phyloP scores from a whole-genome alignment of 2,797 vertebrate species.

The Crenichthys baileyi region DNA sequence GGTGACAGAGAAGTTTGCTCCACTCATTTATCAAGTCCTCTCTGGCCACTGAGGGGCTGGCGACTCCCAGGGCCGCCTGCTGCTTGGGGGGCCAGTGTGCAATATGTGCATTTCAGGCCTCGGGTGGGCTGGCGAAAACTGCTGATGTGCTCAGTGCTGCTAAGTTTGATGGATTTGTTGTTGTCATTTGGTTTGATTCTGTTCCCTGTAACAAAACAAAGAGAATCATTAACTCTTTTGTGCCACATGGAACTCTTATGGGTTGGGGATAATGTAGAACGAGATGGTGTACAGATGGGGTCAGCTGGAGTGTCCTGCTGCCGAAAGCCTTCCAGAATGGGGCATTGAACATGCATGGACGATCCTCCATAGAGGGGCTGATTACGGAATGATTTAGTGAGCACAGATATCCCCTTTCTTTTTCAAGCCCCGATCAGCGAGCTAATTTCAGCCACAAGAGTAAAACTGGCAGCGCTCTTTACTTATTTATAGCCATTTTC shows the following conservation, averaged over 20 bases:
- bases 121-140: slow-evolving; percentile 88
- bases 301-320: slow-evolving; percentile 85
- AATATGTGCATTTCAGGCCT: slow-evolving; percentile 86
- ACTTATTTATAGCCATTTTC: slow-evolving; percentile 74
- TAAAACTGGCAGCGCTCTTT: slow-evolving; percentile 71
- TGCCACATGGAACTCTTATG: slow-evolving; percentile 90
- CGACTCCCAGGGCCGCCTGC: slow-evolving; percentile 76
- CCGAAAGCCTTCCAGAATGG: slow-evolving; percentile 80
- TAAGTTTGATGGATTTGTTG: slow-evolving; percentile 94
- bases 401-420: slow-evolving; percentile 69
- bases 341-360: slow-evolving; percentile 79
- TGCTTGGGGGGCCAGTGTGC: slow-evolving; percentile 78
- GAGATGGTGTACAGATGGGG: slow-evolving; percentile 88
- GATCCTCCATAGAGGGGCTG: slow-evolving; percentile 82
- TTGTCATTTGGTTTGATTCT: slow-evolving; percentile 88
- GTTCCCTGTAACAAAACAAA: slow-evolving; percentile 83
- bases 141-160: slow-evolving; percentile 90
- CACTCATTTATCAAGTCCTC: slow-evolving; percentile 86
- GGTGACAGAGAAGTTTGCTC: slow-evolving; percentile 83
- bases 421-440: slow-evolving; percentile 74
- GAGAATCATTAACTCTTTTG: slow-evolving; percentile 93
- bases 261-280: slow-evolving; percentile 88
- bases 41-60: slow-evolving; percentile 76
- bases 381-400: slow-evolving; percentile 90
- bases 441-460: slow-evolving; percentile 74